phyloP scores from a whole-genome alignment of 2,797 vertebrate species.

The Enteromius unitaeniatus region DNA sequence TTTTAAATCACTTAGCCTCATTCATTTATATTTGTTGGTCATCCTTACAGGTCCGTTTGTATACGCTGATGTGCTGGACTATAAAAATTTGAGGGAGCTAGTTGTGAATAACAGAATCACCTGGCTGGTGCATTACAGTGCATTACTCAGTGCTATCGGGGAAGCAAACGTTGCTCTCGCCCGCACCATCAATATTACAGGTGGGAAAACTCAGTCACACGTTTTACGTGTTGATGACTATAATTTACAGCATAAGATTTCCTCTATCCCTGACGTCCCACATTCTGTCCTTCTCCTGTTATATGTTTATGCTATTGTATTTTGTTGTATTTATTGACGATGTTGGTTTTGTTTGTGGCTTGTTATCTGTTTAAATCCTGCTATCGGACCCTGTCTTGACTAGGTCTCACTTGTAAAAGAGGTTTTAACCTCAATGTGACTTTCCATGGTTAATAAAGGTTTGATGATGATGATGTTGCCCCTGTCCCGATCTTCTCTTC shows the following conservation, averaged over 20 bases:
- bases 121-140: constrained; percentile 83
- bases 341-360: too few species aligned
- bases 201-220: constrained; percentile 60
- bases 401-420: too few species aligned
- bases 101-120: constrained; percentile 79
- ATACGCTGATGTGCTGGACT: constrained; percentile 82
- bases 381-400: too few species aligned
- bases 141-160: constrained; percentile 80
- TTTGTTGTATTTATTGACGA: too few species aligned
- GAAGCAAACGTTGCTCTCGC: constrained; percentile 80
- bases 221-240: neutral
- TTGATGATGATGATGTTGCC: too few species aligned
- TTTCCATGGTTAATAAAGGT: too few species aligned
- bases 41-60: constrained; percentile 76
- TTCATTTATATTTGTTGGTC: neutral
- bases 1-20: neutral
- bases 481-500: constrained; percentile 8
- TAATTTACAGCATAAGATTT: constrained; percentile 35
- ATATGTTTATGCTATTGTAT: too few species aligned
- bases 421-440: too few species aligned
- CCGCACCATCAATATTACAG: constrained; percentile 84
- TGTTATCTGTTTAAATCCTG: too few species aligned
- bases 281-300: constrained; percentile 23
- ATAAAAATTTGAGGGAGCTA: constrained; percentile 79
- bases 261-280: constrained; percentile 13